A percentile compares a stretch with the other conserved stretches of the same genome.
phyloP scores from a whole-genome alignment of 2,797 vertebrate species.

The Liparis tanakae region DNA sequence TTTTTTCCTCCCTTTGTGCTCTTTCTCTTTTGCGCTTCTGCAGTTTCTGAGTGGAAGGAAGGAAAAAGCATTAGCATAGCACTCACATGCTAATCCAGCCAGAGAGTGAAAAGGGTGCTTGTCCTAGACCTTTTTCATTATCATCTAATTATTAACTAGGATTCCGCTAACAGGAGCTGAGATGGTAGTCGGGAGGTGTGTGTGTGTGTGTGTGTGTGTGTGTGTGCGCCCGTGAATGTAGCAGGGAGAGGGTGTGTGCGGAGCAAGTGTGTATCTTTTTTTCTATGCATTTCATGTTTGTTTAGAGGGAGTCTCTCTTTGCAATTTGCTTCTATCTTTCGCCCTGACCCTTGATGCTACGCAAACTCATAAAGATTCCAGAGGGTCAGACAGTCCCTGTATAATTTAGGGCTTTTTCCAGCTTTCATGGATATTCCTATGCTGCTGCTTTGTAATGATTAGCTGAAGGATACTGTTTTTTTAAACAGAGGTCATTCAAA shows the following conservation, averaged over 20 bases:
- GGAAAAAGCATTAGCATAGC: constrained; percentile 75
- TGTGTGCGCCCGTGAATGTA: constrained; percentile 27
- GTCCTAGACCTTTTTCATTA: constrained; percentile 79
- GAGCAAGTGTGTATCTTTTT: constrained; percentile 31
- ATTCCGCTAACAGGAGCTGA: constrained; percentile 68
- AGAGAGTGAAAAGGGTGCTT: constrained; percentile 71
- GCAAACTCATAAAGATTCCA: constrained; percentile 62
- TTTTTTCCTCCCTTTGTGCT: constrained; percentile 35
- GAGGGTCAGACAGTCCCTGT: constrained; percentile 69
- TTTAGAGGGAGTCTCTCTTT: constrained; percentile 62
- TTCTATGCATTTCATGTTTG: constrained; percentile 60
- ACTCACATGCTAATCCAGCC: constrained; percentile 79
- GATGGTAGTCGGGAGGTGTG: constrained; percentile 32
- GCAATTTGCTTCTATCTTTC: constrained; percentile 64
- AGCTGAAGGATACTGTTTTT: not conserved
- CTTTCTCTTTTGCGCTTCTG: constrained; percentile 31
- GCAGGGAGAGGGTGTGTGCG: constrained; percentile 24
- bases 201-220: not conserved
- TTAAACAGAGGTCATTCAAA: constrained; percentile 8
- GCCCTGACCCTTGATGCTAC: constrained; percentile 61
- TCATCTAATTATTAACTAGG: constrained; percentile 84
- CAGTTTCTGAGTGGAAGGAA: constrained; percentile 59
- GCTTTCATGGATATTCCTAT: constrained; percentile 52
- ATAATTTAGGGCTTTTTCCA: constrained; percentile 62
- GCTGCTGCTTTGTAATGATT: constrained; percentile 21